Evolutionary conservation across 1,140 invertebrate species (phyloP), one percentile per base, ranked within the genome.

Genomic region (Cotesia typhae): DNA sequence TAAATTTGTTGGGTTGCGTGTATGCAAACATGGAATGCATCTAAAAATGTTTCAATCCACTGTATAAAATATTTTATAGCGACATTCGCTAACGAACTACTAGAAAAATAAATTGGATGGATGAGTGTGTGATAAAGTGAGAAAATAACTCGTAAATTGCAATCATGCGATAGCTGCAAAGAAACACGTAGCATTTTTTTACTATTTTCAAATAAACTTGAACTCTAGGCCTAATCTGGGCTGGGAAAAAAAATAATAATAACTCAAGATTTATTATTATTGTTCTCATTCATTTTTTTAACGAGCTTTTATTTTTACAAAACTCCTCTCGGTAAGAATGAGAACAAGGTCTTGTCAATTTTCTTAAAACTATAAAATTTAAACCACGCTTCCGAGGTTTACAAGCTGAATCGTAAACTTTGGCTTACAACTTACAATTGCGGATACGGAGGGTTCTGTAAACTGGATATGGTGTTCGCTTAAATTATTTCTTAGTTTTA

Each of bases 101-200:
- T 80, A 76, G 74, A 72, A 79, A 79, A 75, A 76, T 76, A 74
- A 79, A 80, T 79, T 75, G 70, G 55, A 70, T 53, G 70, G 67
- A 47, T 47, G 41, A 47, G 57, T 4, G 67, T 65, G 67, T 51
- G 60, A 70, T 65, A 70, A 47, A 68, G 67, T 36, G 17, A 71
- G 52, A 28, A 51, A 59, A 55, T 10, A 64, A 64, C 47, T 76
- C 78, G 81, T 82, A 82, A 82, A 82, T 82, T 75, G 80, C 75
- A 82, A 82, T 82, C 77, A 81, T 71, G 74, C 20, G 69, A 17
- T 59, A 47, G 41, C 10, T 47, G 6, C 2, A 7, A 47, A 47
- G 41, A 47, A 47, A 6, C 41, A 7, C 2, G 6, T 6, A 47
- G 10, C 6, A 47, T 47, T 47, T 47, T 47, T 47, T 47, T 47